Evolutionary conservation across 2,113 vertebrate species (phyloP), one percentile per base, ranked within the genome.

Genomic region (Semicossyphus pulcher): DNA sequence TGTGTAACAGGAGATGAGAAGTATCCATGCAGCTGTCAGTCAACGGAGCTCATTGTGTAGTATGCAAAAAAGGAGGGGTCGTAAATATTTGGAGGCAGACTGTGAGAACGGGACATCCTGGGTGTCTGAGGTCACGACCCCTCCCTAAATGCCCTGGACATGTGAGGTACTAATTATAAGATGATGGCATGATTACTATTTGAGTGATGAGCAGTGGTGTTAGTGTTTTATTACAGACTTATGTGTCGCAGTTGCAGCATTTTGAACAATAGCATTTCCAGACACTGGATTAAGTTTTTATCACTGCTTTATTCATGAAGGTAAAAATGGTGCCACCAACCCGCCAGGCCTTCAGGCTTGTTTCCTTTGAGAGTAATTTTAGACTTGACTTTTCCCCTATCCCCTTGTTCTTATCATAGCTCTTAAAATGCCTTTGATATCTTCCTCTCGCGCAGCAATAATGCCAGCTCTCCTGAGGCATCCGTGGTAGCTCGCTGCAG

Each of bases 351-450:
- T 45, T 10, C 2, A 3, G 4, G 20, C 51, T 37, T 31, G 63
- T 34, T 36, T 52, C 23, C 66, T 36, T 9, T 20, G 12, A 28
- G 66, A 56, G 26, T 37, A 59, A 26, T 64, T 71, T 80, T 84
- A 72, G 69, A 67, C 42, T 49, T 66, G 68, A 63, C 82, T 37
- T 62, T 76, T 64, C 37, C 15, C 44, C 39, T 78, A n/a, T 68
- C 69, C 54, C 16, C 15, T 39, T 29, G 37, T 65, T 73, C 58
- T 81, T 83, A 88, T 90, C 83, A 59, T 5, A 68, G 51, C 57
- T 20, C 88, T 89, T 86, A 72, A 86, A 86, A 91, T 84, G 51
- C 77, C 67, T 79, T 41, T 48, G 67, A 74, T 87, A 86, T 72
- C 66, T 73, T 72, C n/a, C 21, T 77, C 54, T 77, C 74, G 56